Conservation (phyloP, 2,888 invertebrate genomes). For the Spatulosminthurus flaviceps region DNA sequence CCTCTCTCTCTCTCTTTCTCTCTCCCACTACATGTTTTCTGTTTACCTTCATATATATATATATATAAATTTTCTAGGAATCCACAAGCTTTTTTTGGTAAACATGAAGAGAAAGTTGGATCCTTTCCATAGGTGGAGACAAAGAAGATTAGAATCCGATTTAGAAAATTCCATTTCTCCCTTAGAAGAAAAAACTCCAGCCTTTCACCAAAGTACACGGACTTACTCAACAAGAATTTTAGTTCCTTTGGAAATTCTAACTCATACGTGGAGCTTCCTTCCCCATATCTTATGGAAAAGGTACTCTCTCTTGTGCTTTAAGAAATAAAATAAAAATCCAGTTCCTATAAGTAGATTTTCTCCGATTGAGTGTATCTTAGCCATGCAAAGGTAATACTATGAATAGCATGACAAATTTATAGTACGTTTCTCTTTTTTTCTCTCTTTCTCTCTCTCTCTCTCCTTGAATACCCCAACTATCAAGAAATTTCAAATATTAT, state of each 20-base stretch:
- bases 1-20: background rate
- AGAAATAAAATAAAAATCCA: slow-evolving; percentile 8
- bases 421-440: too few relatives aligned
- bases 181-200: background rate
- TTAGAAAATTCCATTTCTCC: slow-evolving; percentile 16
- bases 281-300: too few relatives aligned
- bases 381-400: too few relatives aligned
- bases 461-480: too few relatives aligned
- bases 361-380: too few relatives aligned
- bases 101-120: background rate
- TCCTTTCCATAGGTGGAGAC: background rate
- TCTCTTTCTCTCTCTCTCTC: too few relatives aligned
- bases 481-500: too few relatives aligned
- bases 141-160: slow-evolving; percentile 31
- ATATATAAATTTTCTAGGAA: background rate
- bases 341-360: background rate
- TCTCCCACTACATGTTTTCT: background rate
- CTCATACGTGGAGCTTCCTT: too few relatives aligned
- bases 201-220: too few relatives aligned
- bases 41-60: background rate
- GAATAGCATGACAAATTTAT: too few relatives aligned
- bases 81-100: background rate
- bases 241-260: too few relatives aligned
- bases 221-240: too few relatives aligned
- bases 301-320: background rate